These are phyloP conservation scores for Aplocera efformata DNA, from an alignment of 2,888 invertebrate species.

Conservation along the genomic window DNA sequence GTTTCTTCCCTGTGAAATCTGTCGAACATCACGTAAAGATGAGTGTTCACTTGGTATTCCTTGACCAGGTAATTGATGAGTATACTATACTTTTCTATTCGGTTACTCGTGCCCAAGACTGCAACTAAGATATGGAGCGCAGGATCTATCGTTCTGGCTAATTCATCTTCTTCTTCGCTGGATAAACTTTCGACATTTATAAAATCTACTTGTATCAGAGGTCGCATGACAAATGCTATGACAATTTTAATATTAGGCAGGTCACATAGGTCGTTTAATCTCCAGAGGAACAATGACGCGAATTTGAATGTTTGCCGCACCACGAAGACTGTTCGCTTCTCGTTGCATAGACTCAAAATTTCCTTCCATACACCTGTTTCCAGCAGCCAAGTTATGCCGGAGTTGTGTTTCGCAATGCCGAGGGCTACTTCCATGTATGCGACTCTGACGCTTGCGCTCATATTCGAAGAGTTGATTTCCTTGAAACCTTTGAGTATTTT, in stretches of 20 bases:
- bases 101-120: conserved; percentile 73
- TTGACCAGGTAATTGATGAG: conserved; percentile 47
- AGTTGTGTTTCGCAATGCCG: conserved; percentile 80
- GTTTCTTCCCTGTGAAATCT: conserved; percentile 68
- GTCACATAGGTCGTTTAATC: conserved; percentile 71
- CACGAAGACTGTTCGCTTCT: conserved; percentile 86
- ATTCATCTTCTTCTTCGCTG: conserved; percentile 70
- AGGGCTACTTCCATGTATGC: conserved; percentile 83
- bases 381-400: conserved; percentile 84
- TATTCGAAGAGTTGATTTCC: conserved; percentile 47
- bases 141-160: conserved; percentile 77
- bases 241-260: conserved; percentile 76
- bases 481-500: conserved; percentile 44
- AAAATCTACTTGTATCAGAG: conserved; percentile 78
- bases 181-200: conserved; percentile 70
- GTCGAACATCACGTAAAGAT: conserved; percentile 56
- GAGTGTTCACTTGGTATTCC: conserved; percentile 55
- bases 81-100: conserved; percentile 56
- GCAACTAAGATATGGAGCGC: conserved; percentile 78
- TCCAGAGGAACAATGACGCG: conserved; percentile 80
- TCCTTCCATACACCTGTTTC: conserved; percentile 82
- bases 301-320: conserved; percentile 84
- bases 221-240: conserved; percentile 76
- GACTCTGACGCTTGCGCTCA: conserved; percentile 83
- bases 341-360: conserved; percentile 82